Evolutionary conservation across 2,797 vertebrate genomes (phyloP), one percentile per base, ranked within the genome.

Genomic region (Cossypha heuglini): DNA sequence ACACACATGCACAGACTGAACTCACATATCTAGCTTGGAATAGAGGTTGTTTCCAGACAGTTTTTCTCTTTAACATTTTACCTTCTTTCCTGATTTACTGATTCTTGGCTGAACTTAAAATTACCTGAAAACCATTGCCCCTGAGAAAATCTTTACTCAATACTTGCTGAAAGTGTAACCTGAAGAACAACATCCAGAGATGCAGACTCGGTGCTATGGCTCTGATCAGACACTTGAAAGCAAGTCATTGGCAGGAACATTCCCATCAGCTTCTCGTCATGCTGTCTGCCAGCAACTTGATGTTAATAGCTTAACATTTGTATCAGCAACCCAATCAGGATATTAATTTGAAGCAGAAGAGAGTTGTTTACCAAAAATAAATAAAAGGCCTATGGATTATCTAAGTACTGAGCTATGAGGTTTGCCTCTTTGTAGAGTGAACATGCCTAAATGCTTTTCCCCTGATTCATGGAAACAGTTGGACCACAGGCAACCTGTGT

Each of bases 271-370:
- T 57, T 88, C 38, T 82, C 86, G 51, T 92, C 63, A 55, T 38
- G n/a, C 68, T 87, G 26, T 86, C 78, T 72, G 78, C 78, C 82
- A 61, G 77, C 54, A 93, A 35, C 71, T 43, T 43, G 31, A 68
- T 45, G 48, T 33, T 85, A 74, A 96, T 40, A 80, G 64, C 62
- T 92, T 51, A 90, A 72, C 31, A 52, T 78, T 75, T 89, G 37
- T 92, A 95, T 93, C 92, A 92, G 81, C 10, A 3, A 83, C 58
- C 89, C 66, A 71, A 16, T 82, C 83, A 67, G 48, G 59, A 62
- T 63, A 83, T 69, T 96, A 92, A 96, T 90, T 86, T 55, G 75
- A 95, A 96, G 64, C 91, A 96, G 86, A 96, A 86, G 78, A 80
- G 48, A 54, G 58, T 29, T 94, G 81, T 96, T 95, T 96, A 96